Evolutionary conservation across 2,797 vertebrate species (phyloP).

Genomic region (Poecilia picta): DNA sequence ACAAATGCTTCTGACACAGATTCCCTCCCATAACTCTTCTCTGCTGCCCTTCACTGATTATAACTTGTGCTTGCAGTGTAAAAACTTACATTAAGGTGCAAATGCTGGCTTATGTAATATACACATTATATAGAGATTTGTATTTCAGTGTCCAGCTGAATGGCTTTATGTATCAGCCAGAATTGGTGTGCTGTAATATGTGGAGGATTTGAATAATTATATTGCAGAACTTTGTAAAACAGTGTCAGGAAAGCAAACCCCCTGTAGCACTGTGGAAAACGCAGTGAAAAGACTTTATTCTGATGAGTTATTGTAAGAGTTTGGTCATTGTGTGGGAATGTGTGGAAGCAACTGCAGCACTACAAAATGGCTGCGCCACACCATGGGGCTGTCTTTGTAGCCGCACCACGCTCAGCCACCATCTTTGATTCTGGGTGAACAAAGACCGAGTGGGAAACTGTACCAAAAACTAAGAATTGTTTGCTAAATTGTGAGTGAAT

Average conservation of each 20-base stretch:
- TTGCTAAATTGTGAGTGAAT: background rate
- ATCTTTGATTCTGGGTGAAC: slow-evolving; percentile 71
- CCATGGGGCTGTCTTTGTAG: slow-evolving; percentile 51
- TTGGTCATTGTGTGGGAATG: background rate
- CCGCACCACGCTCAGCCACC: slow-evolving; percentile 65
- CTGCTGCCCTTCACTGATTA: slow-evolving; percentile 55
- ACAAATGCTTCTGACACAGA: slow-evolving; percentile 49
- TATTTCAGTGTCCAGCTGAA: slow-evolving; percentile 21
- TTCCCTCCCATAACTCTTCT: slow-evolving; percentile 55
- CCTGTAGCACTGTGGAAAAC: background rate
- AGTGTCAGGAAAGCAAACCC: background rate
- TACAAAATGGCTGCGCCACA: slow-evolving; percentile 76
- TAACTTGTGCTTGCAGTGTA: slow-evolving; percentile 27
- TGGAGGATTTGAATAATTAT: background rate
- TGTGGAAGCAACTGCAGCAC: slow-evolving; percentile 48
- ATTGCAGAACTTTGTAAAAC: background rate
- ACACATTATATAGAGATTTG: slow-evolving; percentile 24
- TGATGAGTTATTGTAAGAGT: background rate
- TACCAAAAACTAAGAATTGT: background rate
- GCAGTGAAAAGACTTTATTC: slow-evolving; percentile 1
- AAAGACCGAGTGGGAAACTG: slow-evolving; percentile 37
- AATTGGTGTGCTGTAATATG: slow-evolving; percentile 3
- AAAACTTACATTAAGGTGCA: slow-evolving; percentile 50
- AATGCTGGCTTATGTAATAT: slow-evolving; percentile 43
- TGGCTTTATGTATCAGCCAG: slow-evolving; percentile 51